Evolutionary conservation across 2,888 invertebrate genomes (phyloP).

Genomic region (Bellardia bayeri): DNA sequence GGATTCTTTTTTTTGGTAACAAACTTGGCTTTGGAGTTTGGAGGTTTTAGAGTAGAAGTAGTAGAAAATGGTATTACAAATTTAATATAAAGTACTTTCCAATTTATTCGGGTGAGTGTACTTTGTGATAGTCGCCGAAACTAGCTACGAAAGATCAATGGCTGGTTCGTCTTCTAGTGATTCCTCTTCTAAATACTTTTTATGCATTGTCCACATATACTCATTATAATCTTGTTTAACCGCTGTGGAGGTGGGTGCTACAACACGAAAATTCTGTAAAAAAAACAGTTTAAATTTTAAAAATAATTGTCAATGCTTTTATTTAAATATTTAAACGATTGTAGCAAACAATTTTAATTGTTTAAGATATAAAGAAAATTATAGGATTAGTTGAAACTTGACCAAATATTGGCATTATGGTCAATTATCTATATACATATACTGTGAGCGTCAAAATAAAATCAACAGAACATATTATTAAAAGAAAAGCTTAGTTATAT

Average conservation of each 20-base stretch:
- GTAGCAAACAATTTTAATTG: too few species aligned
- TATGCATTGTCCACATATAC: slow-evolving; percentile 97
- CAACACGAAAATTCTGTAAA: slow-evolving; percentile 90
- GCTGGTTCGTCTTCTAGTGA: slow-evolving; percentile 86
- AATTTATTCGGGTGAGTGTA: slow-evolving; percentile 83
- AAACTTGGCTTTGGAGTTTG: slow-evolving; percentile 69
- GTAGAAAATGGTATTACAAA: slow-evolving; percentile 48
- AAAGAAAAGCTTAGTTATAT: too few species aligned
- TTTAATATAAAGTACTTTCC: slow-evolving; percentile 29
- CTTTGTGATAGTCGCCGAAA: slow-evolving; percentile 83
- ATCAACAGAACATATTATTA: too few species aligned
- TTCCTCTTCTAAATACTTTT: slow-evolving; percentile 91
- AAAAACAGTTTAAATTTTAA: not conserved
- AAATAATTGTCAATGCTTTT: too few species aligned
- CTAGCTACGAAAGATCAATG: slow-evolving; percentile 85
- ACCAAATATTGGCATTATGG: too few species aligned
- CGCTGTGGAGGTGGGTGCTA: slow-evolving; percentile 93
- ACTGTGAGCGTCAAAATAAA: too few species aligned
- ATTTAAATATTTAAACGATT: too few species aligned
- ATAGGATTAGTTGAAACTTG: too few species aligned
- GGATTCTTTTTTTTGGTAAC: slow-evolving; percentile 42
- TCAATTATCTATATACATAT: too few species aligned
- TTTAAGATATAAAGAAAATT: too few species aligned
- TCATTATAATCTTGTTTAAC: slow-evolving; percentile 95
- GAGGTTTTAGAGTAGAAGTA: not conserved